A percentile compares a stretch with the other conserved stretches of the same genome.
phyloP scores from a whole-genome alignment of 2,113 vertebrate genomes.

The Phoenicopterus ruber region DNA sequence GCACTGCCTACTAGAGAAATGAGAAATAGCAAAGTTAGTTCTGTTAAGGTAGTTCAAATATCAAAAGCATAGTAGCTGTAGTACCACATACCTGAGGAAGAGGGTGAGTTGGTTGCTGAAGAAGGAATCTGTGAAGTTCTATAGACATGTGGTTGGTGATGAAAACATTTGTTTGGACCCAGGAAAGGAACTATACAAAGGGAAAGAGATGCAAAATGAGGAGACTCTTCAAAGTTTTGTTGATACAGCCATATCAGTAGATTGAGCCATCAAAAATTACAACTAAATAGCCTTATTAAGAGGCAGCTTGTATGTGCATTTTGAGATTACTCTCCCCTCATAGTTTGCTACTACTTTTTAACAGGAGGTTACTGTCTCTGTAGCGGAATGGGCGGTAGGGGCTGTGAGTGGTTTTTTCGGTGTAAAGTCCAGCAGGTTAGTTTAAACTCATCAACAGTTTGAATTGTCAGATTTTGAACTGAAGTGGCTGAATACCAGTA shows the following conservation, averaged over 20 bases:
- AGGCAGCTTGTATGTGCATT: neutral
- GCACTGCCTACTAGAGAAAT: neutral
- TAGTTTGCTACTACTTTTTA: neutral
- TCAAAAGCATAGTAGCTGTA: neutral
- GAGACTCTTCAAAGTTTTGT: neutral
- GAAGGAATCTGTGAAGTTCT: neutral
- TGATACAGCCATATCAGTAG: neutral
- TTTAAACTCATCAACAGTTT: neutral
- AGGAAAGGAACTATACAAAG: neutral
- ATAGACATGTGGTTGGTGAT: neutral
- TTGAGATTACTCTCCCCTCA: neutral
- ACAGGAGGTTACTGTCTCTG: neutral
- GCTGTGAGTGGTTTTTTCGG: fast-evolving
- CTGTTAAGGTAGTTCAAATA: neutral
- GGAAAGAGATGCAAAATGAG: neutral
- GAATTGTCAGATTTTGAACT: neutral
- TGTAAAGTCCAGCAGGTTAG: neutral
- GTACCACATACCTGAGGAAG: neutral
- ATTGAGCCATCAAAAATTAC: neutral
- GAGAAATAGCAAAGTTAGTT: neutral
- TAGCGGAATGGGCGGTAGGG: neutral
- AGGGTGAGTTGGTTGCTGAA: neutral
- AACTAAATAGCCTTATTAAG: neutral
- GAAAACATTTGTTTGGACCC: neutral
- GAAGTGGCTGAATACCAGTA: neutral